Base-by-base conservation (phyloP, 2,797 vertebrate genomes). In the Xyrichtys novacula region DNA sequence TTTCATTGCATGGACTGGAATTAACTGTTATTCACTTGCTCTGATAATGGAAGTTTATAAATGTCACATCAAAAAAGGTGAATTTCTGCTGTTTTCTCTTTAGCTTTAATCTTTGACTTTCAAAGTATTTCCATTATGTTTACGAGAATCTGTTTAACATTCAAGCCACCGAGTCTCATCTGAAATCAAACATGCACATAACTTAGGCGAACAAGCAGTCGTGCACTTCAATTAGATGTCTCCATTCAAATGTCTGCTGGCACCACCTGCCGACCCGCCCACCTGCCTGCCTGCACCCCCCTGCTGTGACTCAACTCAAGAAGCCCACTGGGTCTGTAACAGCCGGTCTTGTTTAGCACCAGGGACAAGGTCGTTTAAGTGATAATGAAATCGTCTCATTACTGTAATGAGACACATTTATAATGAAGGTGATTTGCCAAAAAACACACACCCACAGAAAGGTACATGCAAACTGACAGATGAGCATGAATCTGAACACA, bases 351-450 rank as follows among this genome's bases (percentile, higher is more conserved):
- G 89, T 90, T 91, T 78, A 80, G 84, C 85, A 66, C 74, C 76
- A 29, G 85, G 85, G 86, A 91, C 92, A 90, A 92, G 92, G 91
- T 92, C 81, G 78, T 88, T 87, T 81, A 87, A 90, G 89, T 78
- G 92, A 89, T 93, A 93, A 93, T 92, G 84, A 92, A 94, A 91
- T 90, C 89, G 53, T 87, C 91, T 93, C 90, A 91, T 94, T 93
- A 92, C 80, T 15, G 80, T 92, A 92, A 94, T 91, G 91, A 93
- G 90, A 82, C 55, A 87, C 83, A 76, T 90, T 85, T 62, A 80
- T 91, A 90, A 88, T 74, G 71, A 85, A 88, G 90, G 91, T 88
- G 86, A 89, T 93, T 89, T 91, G 85, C 87, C 48, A 29, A 55
- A 82, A 72, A 55, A 44, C 16, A 29, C 36, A 39, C 6, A 32